These are phyloP conservation scores for Aphelenchoides fujianensis DNA, from an alignment of 1,140 invertebrate species.

Conservation along the genomic window DNA sequence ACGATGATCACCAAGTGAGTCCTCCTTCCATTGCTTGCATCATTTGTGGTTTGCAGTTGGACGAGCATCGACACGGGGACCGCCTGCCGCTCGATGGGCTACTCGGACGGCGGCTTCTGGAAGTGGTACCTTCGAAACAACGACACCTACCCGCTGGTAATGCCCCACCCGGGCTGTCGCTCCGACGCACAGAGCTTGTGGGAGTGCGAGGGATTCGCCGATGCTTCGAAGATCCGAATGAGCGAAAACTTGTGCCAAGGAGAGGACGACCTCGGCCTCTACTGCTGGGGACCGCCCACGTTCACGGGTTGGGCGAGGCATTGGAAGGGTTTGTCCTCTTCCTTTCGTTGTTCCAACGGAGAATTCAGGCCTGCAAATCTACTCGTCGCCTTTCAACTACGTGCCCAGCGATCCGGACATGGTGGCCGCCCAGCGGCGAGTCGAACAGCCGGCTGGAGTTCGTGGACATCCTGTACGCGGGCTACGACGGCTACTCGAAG, in stretches of 20 bases:
- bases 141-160: slow-evolving; percentile 61
- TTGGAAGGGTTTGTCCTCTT: slow-evolving; percentile 62
- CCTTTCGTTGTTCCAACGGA: no score
- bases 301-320: slow-evolving; percentile 59
- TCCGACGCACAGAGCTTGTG: slow-evolving; percentile 45
- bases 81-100: slow-evolving; percentile 60
- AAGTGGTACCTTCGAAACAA: slow-evolving; percentile 57
- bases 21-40: no score
- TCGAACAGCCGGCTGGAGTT: slow-evolving; percentile 56
- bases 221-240: slow-evolving; percentile 44
- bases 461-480: slow-evolving; percentile 60
- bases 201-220: slow-evolving; percentile 53
- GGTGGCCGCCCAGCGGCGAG: slow-evolving; percentile 52
- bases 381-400: slow-evolving; percentile 53
- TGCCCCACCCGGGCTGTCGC: slow-evolving; percentile 51
- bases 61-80: slow-evolving; percentile 55
- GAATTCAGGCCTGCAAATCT: slow-evolving; percentile 54
- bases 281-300: slow-evolving; percentile 60
- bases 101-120: slow-evolving; percentile 50
- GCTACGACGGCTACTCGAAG: slow-evolving; percentile 31
- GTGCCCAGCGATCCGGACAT: slow-evolving; percentile 57
- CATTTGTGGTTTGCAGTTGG: slow-evolving; percentile 49
- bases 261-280: slow-evolving; percentile 61
- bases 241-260: slow-evolving; percentile 53
- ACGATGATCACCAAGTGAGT: slow-evolving; percentile 91